A percentile compares a stretch with the other conserved stretches of the same genome.
Evolutionary conservation across 2,113 vertebrate genomes (phyloP).

Genomic region (Oncorhynchus kisutch): DNA sequence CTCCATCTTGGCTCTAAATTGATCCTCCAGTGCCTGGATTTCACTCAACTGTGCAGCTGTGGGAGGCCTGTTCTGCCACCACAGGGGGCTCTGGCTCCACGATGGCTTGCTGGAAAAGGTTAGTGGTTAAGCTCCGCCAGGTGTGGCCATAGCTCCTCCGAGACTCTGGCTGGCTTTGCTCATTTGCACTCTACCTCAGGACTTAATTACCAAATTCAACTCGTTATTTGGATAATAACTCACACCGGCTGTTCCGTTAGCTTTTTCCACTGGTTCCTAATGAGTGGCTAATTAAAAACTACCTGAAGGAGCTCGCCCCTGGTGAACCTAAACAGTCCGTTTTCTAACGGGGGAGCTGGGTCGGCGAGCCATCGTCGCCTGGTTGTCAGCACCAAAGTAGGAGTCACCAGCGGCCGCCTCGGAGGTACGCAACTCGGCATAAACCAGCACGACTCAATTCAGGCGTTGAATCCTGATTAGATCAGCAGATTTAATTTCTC

Average conservation of each 20-base stretch:
- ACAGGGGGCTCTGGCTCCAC: conserved; percentile 29
- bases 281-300: conserved; percentile 68
- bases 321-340: conserved; percentile 44
- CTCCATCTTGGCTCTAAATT: conserved; percentile 58
- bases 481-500: conserved; percentile 60
- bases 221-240: conserved; percentile 65
- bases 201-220: conserved; percentile 64
- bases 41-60: conserved; percentile 56
- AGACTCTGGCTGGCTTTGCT: conserved; percentile 37
- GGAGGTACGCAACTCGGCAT: conserved; percentile 16
- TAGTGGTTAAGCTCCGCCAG: conserved; percentile 55
- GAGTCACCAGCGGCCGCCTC: conserved; percentile 27
- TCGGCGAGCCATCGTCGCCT: conserved; percentile 25
- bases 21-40: conserved; percentile 28
- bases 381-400: conserved; percentile 14
- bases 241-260: conserved; percentile 44
- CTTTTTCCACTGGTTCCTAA: conserved; percentile 44
- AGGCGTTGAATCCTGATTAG: conserved; percentile 58
- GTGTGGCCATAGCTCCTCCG: conserved; percentile 51
- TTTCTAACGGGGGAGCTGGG: conserved; percentile 37
- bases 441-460: conserved; percentile 38
- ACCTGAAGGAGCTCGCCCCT: conserved; percentile 53
- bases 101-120: conserved; percentile 34
- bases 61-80: conserved; percentile 44
- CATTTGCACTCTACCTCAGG: conserved; percentile 31